Conservation (phyloP, 2,888 invertebrate genomes). For the Philhelius pedissequus region DNA sequence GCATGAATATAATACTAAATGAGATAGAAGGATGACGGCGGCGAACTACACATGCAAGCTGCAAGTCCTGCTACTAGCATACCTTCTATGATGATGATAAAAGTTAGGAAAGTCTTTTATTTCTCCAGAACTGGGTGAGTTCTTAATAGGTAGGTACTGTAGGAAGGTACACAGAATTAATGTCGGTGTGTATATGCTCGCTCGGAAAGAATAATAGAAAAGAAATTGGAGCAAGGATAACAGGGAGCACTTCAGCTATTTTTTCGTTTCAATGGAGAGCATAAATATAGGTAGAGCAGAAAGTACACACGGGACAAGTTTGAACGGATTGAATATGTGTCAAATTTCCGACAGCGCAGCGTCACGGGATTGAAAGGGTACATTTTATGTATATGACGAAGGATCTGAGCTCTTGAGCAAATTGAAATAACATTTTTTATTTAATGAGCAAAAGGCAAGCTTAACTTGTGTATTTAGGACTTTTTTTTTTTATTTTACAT, state of each 20-base stretch:
- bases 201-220: constrained; percentile 25
- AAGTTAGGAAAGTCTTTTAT: constrained; percentile 33
- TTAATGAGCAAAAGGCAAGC: constrained; percentile 21
- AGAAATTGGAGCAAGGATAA: constrained; percentile 60
- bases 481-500: not conserved
- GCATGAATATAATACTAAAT: constrained; percentile 12
- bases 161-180: not conserved
- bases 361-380: not conserved
- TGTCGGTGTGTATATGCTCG: not conserved
- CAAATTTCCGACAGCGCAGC: constrained; percentile 9
- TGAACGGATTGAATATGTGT: constrained; percentile 46
- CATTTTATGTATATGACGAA: not conserved
- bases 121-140: constrained; percentile 37
- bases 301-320: constrained; percentile 7
- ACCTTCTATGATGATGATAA: constrained; percentile 16
- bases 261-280: constrained; percentile 33
- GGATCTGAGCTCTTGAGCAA: not conserved
- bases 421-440: constrained; percentile 22
- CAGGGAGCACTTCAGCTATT: constrained; percentile 30
- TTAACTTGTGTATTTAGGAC: not conserved
- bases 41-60: not conserved
- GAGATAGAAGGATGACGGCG: not conserved
- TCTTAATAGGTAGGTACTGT: not conserved
- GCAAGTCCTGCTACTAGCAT: not conserved
- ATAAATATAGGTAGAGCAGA: not conserved